Evolutionary conservation across 2,797 vertebrate genomes (phyloP), one percentile per base, ranked within the genome.

Genomic region (Sibirionetta formosa): DNA sequence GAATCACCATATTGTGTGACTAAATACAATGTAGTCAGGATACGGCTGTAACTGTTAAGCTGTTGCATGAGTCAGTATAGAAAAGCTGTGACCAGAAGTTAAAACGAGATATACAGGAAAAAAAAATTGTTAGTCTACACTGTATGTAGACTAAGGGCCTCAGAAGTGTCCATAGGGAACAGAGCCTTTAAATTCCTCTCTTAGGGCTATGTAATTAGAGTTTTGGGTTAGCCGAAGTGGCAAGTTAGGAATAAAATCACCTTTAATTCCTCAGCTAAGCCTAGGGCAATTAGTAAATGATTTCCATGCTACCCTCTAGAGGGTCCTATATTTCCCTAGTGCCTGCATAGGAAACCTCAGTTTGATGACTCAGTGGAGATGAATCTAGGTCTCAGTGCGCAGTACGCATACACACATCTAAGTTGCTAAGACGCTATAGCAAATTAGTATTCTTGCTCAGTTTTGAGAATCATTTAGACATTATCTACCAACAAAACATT

Each of bases 221-320:
- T 18, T 83, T 72, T 65, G 46, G 3, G 3, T 69, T 94, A 54
- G 38, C 60, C 29, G 40, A 85, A 85, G 88, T 78, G 90, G 79
- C 73, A 82, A 93, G 54, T 79, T 76, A 29, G 51, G 38, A 94
- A 82, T 70, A 69, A 94, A 97, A 95, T 90, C 86, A 20, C 66
- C 51, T 86, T 86, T 94, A 95, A 88, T 88, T 93, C 63, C 46
- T 83, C 82, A 88, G 16, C 87, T 82, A 93, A 82, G 38, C 42
- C 51, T 69, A 63, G 23, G 29, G 12, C 48, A 77, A 86, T 72
- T 95, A 83, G 46, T 50, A 61, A 91, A 76, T 75, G 35, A 72
- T 86, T 86, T 94, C 84, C 58, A 7, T 77, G 22, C 38, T 83
- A 4, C 29, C 44, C 9, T 90, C 63, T 76, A 36, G 63, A 92